These are phyloP conservation scores for Drosophila leontia DNA, from an alignment of 1,140 invertebrate genomes.

Conservation along the genomic window DNA sequence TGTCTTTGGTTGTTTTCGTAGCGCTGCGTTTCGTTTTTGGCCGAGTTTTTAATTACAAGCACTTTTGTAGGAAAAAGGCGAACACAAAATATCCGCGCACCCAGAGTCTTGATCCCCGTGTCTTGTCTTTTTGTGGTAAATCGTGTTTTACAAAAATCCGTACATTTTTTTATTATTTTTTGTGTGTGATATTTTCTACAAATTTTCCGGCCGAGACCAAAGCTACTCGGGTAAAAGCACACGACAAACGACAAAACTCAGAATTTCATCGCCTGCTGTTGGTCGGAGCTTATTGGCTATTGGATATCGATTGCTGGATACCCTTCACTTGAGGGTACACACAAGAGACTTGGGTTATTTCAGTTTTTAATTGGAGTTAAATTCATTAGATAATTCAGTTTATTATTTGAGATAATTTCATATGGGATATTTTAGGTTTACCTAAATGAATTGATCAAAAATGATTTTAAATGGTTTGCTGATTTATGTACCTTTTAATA, in stretches of 20 bases:
- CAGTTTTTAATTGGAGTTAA: accelerated
- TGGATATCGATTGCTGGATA: neutral
- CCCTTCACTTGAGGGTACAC: neutral
- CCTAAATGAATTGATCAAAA: no score
- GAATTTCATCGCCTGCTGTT: slow-evolving; percentile 46
- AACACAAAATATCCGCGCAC: slow-evolving; percentile 47
- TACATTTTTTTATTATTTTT: slow-evolving; percentile 68
- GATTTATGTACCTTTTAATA: neutral
- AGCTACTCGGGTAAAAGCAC: slow-evolving; percentile 55
- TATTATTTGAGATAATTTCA: neutral
- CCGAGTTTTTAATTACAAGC: slow-evolving; percentile 21
- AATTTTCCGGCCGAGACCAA: slow-evolving; percentile 65
- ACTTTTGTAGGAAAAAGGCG: slow-evolving; percentile 45
- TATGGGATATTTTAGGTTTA: neutral
- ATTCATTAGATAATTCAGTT: no score
- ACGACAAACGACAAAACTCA: slow-evolving; percentile 49
- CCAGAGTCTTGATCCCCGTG: slow-evolving; percentile 28
- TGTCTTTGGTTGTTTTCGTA: slow-evolving; percentile 36
- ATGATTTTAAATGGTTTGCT: no score
- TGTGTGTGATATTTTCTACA: slow-evolving; percentile 68
- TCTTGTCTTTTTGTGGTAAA: slow-evolving; percentile 40
- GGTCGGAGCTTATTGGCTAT: slow-evolving; percentile 11
- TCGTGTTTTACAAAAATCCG: slow-evolving; percentile 54
- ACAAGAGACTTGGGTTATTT: no score
- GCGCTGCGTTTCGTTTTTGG: slow-evolving; percentile 8